These are phyloP conservation scores for Petrophora chlorosata DNA, from an alignment of 2,888 invertebrate genomes.

Conservation along the genomic window DNA sequence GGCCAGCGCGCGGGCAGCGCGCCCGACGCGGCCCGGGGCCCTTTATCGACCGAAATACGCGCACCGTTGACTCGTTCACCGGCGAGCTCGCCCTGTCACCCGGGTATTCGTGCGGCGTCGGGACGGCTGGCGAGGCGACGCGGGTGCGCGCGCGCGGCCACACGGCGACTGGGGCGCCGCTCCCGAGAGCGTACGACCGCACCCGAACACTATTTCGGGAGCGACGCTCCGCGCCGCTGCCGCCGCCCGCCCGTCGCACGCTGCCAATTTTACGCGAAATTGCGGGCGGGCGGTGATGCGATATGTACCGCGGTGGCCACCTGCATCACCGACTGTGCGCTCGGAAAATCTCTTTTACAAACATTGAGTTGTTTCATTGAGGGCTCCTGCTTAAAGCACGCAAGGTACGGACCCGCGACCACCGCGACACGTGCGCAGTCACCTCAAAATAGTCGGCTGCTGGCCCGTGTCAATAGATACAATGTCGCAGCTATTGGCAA, in stretches of 20 bases:
- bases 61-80: constrained; percentile 70
- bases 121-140: constrained; percentile 71
- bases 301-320: constrained; percentile 73
- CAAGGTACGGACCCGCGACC: constrained; percentile 5
- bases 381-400: neutral
- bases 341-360: constrained; percentile 46
- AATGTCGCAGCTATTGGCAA: constrained; percentile 82
- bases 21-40: constrained; percentile 78
- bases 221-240: constrained; percentile 77
- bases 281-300: constrained; percentile 84
- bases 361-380: constrained; percentile 57
- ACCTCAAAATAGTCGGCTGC: constrained; percentile 69
- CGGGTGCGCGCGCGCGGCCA: constrained; percentile 82
- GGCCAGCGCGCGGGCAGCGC: constrained; percentile 82
- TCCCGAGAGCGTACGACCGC: constrained; percentile 78
- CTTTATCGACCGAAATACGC: constrained; percentile 79
- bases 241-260: constrained; percentile 78
- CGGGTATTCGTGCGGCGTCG: constrained; percentile 66
- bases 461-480: constrained; percentile 78
- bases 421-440: constrained; percentile 18
- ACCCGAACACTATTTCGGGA: constrained; percentile 83
- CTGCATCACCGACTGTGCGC: constrained; percentile 57
- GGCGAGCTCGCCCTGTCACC: constrained; percentile 63
- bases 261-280: constrained; percentile 84
- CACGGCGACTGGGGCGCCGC: constrained; percentile 80